These are phyloP conservation scores for Dryobates pubescens DNA, from an alignment of 2,797 vertebrate genomes.

Conservation along the genomic window DNA sequence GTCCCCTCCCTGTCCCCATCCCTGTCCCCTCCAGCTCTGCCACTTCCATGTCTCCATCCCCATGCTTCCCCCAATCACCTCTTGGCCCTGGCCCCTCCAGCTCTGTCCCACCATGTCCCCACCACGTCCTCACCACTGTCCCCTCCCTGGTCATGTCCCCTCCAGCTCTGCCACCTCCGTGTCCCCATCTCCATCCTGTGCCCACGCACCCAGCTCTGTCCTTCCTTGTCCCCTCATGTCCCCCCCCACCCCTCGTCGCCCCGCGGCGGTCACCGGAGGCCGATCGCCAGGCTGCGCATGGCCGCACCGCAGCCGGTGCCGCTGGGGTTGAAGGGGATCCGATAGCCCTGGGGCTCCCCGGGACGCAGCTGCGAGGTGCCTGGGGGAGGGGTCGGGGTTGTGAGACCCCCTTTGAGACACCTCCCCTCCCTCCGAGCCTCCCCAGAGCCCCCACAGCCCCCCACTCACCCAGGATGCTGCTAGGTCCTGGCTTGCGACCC, in stretches of 20 bases:
- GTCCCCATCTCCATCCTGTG: not conserved
- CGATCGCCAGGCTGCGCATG: constrained; percentile 50
- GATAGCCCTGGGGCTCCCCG: not conserved
- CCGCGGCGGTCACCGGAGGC: not conserved
- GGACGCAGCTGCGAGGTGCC: constrained; percentile 43
- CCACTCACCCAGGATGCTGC: constrained; percentile 39
- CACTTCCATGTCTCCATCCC: not conserved
- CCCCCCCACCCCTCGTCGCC: not conserved
- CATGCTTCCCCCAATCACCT: too few species aligned
- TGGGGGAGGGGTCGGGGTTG: rapidly evolving
- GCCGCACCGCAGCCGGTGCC: constrained; percentile 8
- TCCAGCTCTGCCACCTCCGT: not conserved
- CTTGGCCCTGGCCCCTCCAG: too few species aligned
- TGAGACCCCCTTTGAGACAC: not conserved
- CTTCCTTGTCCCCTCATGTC: rapidly evolving
- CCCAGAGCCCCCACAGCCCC: rapidly evolving
- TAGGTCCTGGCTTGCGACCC: constrained; percentile 44
- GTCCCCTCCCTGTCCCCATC: too few species aligned
- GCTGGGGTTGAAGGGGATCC: constrained; percentile 24
- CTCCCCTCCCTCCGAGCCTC: too few species aligned
- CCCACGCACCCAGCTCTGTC: not conserved
- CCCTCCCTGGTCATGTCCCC: not conserved
- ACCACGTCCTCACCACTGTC: not conserved
- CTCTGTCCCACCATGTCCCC: not conserved
- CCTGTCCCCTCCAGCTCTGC: not conserved